phyloP scores from a whole-genome alignment of 2,113 vertebrate species.

The Nycticebus coucang region DNA sequence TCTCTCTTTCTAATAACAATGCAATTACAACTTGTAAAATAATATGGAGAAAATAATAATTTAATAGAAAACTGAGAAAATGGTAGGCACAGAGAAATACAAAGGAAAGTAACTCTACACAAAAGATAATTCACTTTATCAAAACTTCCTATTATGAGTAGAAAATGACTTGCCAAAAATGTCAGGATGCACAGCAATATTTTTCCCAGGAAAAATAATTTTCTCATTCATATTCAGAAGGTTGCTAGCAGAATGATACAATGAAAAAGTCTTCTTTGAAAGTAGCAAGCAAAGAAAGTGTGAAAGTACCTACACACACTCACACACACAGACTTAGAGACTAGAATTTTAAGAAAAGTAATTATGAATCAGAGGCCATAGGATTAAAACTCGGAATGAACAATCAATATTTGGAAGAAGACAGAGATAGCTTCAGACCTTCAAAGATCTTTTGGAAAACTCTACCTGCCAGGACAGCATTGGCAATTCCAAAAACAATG shows the following conservation, averaged over 20 bases:
- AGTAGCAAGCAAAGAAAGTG: not conserved
- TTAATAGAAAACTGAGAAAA: conserved; percentile 79
- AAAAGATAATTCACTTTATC: conserved; percentile 80
- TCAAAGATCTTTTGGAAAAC: not conserved
- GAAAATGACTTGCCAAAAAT: conserved; percentile 71
- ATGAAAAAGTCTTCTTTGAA: conserved; percentile 61
- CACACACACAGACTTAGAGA: not conserved
- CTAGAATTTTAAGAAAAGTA: not conserved
- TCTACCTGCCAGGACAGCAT: not conserved
- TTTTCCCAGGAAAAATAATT: conserved; percentile 66
- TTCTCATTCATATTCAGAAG: conserved; percentile 63
- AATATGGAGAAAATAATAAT: conserved; percentile 84
- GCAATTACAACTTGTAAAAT: conserved; percentile 83
- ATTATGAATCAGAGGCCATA: not conserved
- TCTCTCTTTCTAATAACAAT: conserved; percentile 83
- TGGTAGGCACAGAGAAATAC: conserved; percentile 68
- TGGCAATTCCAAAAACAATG: not conserved
- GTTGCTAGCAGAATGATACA: conserved; percentile 21
- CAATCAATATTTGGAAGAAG: not conserved
- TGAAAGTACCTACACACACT: not conserved
- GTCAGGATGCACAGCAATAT: conserved; percentile 60
- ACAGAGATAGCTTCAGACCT: not conserved
- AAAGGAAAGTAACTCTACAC: conserved; percentile 77
- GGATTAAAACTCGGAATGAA: not conserved
- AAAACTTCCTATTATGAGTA: conserved; percentile 78